These are phyloP conservation scores for Stegodyphus mimosarum DNA, from an alignment of 1,140 invertebrate genomes.

Conservation along the genomic window DNA sequence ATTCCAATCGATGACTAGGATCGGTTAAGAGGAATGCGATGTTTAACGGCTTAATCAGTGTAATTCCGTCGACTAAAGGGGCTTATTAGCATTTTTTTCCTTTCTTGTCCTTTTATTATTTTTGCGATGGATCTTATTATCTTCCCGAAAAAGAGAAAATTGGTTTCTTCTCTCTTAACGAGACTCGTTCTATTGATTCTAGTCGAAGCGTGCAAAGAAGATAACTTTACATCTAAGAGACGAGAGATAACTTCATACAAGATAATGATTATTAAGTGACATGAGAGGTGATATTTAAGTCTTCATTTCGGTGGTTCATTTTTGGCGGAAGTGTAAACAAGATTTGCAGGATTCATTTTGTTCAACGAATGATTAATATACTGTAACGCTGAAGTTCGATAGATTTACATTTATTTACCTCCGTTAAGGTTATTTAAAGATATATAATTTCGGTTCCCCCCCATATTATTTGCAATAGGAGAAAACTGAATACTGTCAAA, in stretches of 20 bases:
- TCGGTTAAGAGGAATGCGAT: background rate
- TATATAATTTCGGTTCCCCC: too few species aligned
- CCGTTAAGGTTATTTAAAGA: too few species aligned
- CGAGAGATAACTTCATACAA: background rate
- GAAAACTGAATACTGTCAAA: too few species aligned
- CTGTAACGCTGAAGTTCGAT: too few species aligned
- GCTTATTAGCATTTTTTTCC: conserved; percentile 29
- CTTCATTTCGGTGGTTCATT: conserved; percentile 11
- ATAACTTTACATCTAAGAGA: background rate
- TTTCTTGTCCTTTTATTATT: background rate
- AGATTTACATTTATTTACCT: too few species aligned
- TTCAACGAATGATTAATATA: too few species aligned
- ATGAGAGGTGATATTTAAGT: conserved; percentile 19
- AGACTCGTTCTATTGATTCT: conserved; percentile 32
- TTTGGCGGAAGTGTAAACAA: conserved; percentile 13
- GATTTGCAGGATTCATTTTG: background rate
- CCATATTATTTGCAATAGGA: too few species aligned
- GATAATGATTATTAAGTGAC: conserved; percentile 38
- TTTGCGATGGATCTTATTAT: conserved; percentile 2
- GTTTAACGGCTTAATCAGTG: conserved; percentile 50
- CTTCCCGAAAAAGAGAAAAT: conserved; percentile 15
- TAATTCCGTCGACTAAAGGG: conserved; percentile 13
- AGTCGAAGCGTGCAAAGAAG: background rate
- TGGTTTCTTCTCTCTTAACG: conserved; percentile 6
- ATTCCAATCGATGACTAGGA: conserved; percentile 22